Conservation (phyloP, 2,888 invertebrate genomes). For the Chironomus riparius region DNA sequence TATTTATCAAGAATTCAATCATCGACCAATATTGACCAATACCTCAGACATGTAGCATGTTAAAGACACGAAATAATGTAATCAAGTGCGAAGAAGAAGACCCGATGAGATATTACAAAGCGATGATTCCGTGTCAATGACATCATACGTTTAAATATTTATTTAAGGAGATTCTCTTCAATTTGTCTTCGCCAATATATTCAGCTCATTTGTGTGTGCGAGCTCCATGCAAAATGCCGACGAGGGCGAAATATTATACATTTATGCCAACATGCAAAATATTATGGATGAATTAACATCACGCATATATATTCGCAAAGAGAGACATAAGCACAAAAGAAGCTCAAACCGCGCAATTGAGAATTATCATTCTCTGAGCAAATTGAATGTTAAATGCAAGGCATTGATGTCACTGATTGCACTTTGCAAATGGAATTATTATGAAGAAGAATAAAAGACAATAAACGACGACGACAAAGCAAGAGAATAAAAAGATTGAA, state of each 20-base stretch:
- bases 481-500: background rate
- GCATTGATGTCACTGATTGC: background rate
- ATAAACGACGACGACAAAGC: background rate
- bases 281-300: conserved; percentile 19
- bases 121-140: conserved; percentile 25
- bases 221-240: background rate
- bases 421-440: background rate
- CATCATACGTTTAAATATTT: conserved; percentile 23
- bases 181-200: background rate
- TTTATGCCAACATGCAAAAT: too few relatives aligned
- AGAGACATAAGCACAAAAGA: background rate
- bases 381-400: background rate
- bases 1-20: too few relatives aligned
- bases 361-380: background rate
- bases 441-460: background rate
- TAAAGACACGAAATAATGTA: too few relatives aligned
- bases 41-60: too few relatives aligned
- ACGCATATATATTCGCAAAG: background rate
- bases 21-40: too few relatives aligned
- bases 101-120: conserved; percentile 1
- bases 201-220: background rate
- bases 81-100: background rate
- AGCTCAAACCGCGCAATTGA: background rate
- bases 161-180: conserved; percentile 24
- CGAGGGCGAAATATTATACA: too few relatives aligned